A percentile compares a stretch with the other conserved stretches of the same genome.
Evolutionary conservation across 2,888 invertebrate species (phyloP).

Genomic region (Labia minor): DNA sequence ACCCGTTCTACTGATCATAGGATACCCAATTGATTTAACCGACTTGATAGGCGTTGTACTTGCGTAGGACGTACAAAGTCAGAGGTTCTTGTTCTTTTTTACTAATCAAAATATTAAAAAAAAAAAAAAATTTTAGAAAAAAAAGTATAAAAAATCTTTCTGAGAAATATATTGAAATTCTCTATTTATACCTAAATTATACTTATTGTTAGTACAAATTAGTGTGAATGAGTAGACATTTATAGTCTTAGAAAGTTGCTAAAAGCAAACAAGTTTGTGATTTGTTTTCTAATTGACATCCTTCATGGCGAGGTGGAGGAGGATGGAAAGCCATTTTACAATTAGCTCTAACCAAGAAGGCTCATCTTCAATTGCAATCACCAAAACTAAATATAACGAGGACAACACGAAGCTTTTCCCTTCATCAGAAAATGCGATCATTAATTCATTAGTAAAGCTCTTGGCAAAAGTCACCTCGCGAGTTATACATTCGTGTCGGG

Average conservation of each 20-base stretch:
- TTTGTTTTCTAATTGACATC: background rate
- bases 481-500: background rate
- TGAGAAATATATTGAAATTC: too few relatives aligned
- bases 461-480: slow-evolving; percentile 13
- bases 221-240: background rate
- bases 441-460: background rate
- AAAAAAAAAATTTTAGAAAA: too few relatives aligned
- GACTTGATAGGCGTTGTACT: too few relatives aligned
- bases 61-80: too few relatives aligned
- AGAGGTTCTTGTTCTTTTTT: too few relatives aligned
- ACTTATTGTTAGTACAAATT: too few relatives aligned
- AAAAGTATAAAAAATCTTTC: too few relatives aligned
- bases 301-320: background rate
- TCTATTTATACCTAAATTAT: too few relatives aligned
- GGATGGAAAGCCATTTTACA: too few relatives aligned
- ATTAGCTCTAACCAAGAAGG: background rate
- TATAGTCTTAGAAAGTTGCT: background rate
- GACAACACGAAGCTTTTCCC: background rate
- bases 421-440: background rate
- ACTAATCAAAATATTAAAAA: too few relatives aligned
- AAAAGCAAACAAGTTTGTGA: background rate
- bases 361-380: background rate
- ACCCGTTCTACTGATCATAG: too few relatives aligned
- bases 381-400: background rate
- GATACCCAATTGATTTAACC: too few relatives aligned